Percentiles rank a stretch among this genome's conserved stretches.
Conservation (phyloP, 2,888 invertebrate genomes). For the Odontothrips loti region DNA sequence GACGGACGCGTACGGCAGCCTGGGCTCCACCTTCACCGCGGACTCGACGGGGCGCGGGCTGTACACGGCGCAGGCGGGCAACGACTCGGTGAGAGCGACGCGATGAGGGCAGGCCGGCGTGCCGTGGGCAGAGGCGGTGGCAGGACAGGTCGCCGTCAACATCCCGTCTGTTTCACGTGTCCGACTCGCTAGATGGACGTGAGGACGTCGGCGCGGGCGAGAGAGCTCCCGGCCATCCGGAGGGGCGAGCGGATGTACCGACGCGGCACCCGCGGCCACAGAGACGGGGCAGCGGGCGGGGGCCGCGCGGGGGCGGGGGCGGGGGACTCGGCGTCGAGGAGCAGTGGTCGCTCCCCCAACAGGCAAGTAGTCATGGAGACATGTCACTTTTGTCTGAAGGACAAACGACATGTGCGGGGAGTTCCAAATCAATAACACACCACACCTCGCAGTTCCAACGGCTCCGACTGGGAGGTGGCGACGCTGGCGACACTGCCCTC, state of each 20-base stretch:
- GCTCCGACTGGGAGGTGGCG: slow-evolving; percentile 13
- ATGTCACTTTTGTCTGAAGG: neutral
- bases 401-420: neutral
- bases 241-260: slow-evolving; percentile 23
- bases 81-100: neutral
- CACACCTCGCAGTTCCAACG: neutral
- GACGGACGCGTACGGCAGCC: slow-evolving; percentile 19
- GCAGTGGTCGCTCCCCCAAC: neutral
- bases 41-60: slow-evolving; percentile 14
- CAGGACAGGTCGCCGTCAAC: neutral
- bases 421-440: too few relatives aligned
- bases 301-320: neutral
- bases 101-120: neutral
- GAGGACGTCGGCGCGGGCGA: neutral
- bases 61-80: slow-evolving; percentile 20
- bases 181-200: neutral
- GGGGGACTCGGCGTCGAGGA: slow-evolving; percentile 2
- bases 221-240: slow-evolving; percentile 6
- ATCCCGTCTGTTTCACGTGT: neutral
- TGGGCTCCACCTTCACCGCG: slow-evolving; percentile 21
- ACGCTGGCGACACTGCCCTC: slow-evolving; percentile 1
- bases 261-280: neutral
- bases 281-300: too few relatives aligned
- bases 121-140: neutral
- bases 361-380: neutral